Evolutionary conservation across 1,140 invertebrate genomes (phyloP), one percentile per base, ranked within the genome.

Genomic region (Tribolium castaneum): DNA sequence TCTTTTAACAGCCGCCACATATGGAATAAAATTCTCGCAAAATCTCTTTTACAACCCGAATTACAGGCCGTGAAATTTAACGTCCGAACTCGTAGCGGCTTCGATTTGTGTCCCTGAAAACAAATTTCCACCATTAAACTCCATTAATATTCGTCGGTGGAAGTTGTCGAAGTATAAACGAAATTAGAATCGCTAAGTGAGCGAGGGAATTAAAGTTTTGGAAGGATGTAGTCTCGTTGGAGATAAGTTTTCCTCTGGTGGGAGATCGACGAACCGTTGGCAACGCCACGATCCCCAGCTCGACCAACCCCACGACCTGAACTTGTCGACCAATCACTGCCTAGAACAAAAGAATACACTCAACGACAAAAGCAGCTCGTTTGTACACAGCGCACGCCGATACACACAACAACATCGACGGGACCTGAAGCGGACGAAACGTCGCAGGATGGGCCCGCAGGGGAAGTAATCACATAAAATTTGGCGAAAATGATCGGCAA

Each of bases 311-410:
- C 81, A 80, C 79, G 80, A 82, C 82, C 81, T 80, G 80, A 83
- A 81, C 82, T 80, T 81, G 78, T 77, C 83, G 83, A 83, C 83
- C 83, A 84, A 84, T 84, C 83, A 84, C 78, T 83, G 82, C 50
- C 76, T 84, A 84, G 83, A 84, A 84, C 83, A 84, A 84, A 84
- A 84, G 83, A 83, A 84, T 84, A 84, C 83, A 84, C 79, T 84
- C 82, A 76, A 59, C 74, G 77, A 14, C 78, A 83, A 81, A 83
- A 83, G 81, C 73, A 77, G 45, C n/a, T 35, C 59, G 59, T 35
- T 35, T 35, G 34, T 30, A 7, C 19, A 25, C 50, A 51, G 70
- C 70, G 70, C 22, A 52, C 39, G 39, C 39, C 39, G 39, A 45
- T 45, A 45, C 39, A 45, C 7, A 1, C 0, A 3, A 45, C 39